These are phyloP conservation scores for Serranus cabrilla DNA, from an alignment of 2,797 vertebrate species.

Conservation along the genomic window DNA sequence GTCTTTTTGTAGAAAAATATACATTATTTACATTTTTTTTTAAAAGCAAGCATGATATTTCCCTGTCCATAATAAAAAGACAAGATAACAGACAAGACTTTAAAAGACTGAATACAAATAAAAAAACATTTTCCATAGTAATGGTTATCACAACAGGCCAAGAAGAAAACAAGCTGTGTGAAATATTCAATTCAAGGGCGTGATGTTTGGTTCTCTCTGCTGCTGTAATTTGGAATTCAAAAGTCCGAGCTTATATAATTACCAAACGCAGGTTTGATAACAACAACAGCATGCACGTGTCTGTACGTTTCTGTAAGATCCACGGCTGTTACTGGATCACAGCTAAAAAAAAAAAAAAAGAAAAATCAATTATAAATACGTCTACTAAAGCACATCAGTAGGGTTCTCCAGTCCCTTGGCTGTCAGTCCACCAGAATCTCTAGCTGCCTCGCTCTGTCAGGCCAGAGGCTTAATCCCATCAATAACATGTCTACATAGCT, in stretches of 20 bases:
- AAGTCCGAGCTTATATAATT: constrained; percentile 61
- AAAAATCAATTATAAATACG: constrained; percentile 59
- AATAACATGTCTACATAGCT: constrained; percentile 62
- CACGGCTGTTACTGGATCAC: constrained; percentile 48
- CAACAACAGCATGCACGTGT: constrained; percentile 63
- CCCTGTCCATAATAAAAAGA: constrained; percentile 81
- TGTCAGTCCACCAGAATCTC: constrained; percentile 91
- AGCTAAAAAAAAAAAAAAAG: constrained; percentile 38
- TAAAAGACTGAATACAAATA: constrained; percentile 77
- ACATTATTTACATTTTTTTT: constrained; percentile 90
- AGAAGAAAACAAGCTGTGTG: constrained; percentile 65
- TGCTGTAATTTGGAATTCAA: constrained; percentile 79
- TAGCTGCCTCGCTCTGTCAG: constrained; percentile 81
- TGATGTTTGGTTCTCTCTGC: constrained; percentile 82
- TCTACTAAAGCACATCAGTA: constrained; percentile 81
- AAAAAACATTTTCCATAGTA: constrained; percentile 68
- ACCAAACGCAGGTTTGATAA: constrained; percentile 53
- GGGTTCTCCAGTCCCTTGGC: constrained; percentile 79
- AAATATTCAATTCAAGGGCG: constrained; percentile 69
- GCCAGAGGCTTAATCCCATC: constrained; percentile 73
- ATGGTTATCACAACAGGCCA: constrained; percentile 75
- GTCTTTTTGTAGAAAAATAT: constrained; percentile 91
- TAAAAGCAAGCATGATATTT: constrained; percentile 86
- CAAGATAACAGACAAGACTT: constrained; percentile 78
- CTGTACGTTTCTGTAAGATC: constrained; percentile 40